These are phyloP conservation scores for Nymphalis io DNA, from an alignment of 1,140 invertebrate genomes.

Conservation along the genomic window DNA sequence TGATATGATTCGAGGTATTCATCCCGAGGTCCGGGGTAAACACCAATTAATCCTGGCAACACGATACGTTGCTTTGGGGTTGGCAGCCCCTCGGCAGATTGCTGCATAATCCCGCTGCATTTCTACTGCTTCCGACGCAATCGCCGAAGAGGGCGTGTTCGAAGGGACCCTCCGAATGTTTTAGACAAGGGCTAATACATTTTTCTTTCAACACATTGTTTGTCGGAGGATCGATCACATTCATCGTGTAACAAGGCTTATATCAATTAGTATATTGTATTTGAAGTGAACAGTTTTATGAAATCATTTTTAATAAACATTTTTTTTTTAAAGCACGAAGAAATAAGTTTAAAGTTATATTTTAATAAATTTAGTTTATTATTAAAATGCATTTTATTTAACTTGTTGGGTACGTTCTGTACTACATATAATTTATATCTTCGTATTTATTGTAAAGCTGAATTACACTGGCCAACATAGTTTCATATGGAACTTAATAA, in stretches of 20 bases:
- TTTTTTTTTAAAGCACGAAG: no score
- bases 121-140: constrained; percentile 73
- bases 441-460: no score
- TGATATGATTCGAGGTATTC: constrained; percentile 70
- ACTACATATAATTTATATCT: no score
- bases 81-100: constrained; percentile 59
- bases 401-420: no score
- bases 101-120: constrained; percentile 72
- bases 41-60: constrained; percentile 62
- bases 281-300: background rate
- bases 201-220: constrained; percentile 59
- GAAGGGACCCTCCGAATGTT: constrained; percentile 40
- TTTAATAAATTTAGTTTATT: no score
- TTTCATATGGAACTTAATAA: no score
- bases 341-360: no score
- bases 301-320: no score
- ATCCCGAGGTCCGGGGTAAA: constrained; percentile 55
- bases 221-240: constrained; percentile 48
- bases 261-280: constrained; percentile 12
- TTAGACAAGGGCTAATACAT: constrained; percentile 53
- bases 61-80: constrained; percentile 57
- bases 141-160: constrained; percentile 51
- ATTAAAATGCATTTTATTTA: no score
- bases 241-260: constrained; percentile 9
- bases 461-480: no score